These are phyloP conservation scores for Drosophila biarmipes DNA, from an alignment of 1,140 invertebrate species.

Conservation along the genomic window DNA sequence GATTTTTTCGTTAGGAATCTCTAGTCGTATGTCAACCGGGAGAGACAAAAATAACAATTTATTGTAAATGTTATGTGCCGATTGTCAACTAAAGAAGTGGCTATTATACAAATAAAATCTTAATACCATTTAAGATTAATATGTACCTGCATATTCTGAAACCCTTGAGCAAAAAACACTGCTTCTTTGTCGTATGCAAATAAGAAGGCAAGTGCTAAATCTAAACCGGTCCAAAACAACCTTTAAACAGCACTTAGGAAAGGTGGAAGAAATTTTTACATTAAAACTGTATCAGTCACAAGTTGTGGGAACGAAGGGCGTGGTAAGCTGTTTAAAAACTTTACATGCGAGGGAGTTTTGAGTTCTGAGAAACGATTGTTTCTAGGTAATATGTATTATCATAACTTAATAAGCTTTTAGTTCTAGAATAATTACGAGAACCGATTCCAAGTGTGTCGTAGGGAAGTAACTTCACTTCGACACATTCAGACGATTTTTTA, in stretches of 20 bases:
- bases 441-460: not conserved
- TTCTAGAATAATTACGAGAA: not conserved
- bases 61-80: too few relatives aligned
- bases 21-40: not conserved
- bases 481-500: not conserved
- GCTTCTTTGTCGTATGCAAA: not conserved
- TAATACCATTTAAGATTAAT: not conserved
- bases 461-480: slow-evolving; percentile 1
- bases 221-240: not conserved
- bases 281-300: not conserved
- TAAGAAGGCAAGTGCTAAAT: not conserved
- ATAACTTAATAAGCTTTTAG: not conserved
- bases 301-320: not conserved
- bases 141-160: too few relatives aligned
- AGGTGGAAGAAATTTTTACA: not conserved
- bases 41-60: slow-evolving; percentile 35
- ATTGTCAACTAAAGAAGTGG: too few relatives aligned
- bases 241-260: not conserved
- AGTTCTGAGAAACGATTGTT: not conserved
- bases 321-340: not conserved
- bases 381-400: too few relatives aligned
- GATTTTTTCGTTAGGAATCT: slow-evolving; percentile 2
- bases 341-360: not conserved
- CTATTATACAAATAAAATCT: too few relatives aligned
- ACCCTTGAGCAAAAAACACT: too few relatives aligned